phyloP scores from a whole-genome alignment of 2,888 invertebrate genomes.

The Lasioglossum leucozonium region DNA sequence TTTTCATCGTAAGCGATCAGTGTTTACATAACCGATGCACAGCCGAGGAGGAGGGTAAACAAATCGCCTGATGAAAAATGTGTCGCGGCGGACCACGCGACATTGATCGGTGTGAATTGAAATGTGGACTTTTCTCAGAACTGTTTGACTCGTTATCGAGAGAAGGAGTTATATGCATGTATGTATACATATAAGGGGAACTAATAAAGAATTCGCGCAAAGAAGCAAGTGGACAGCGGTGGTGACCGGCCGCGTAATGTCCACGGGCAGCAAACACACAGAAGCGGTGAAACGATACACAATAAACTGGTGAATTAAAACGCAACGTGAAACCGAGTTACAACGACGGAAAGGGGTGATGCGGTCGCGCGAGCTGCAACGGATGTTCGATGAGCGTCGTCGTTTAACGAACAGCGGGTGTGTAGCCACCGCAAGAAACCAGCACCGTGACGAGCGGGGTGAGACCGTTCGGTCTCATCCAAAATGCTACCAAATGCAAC shows the following conservation, averaged over 20 bases:
- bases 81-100: background rate
- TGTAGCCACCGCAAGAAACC: background rate
- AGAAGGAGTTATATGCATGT: background rate
- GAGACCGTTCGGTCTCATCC: background rate
- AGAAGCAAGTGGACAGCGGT: constrained; percentile 40
- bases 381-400: background rate
- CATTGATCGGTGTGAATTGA: background rate
- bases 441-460: background rate
- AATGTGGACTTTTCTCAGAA: background rate
- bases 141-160: background rate
- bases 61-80: constrained; percentile 10
- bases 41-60: constrained; percentile 31
- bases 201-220: constrained; percentile 25
- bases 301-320: constrained; percentile 4
- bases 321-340: background rate
- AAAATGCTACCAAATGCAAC: constrained; percentile 13
- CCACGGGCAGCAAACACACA: background rate
- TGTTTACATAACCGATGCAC: constrained; percentile 20
- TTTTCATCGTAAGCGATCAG: constrained; percentile 12
- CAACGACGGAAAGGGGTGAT: background rate
- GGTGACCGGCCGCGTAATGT: constrained; percentile 22
- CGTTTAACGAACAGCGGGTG: background rate
- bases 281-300: background rate
- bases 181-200: background rate
- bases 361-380: background rate